Base-by-base conservation (phyloP, 2,113 vertebrate genomes). In the Perca flavescens region DNA sequence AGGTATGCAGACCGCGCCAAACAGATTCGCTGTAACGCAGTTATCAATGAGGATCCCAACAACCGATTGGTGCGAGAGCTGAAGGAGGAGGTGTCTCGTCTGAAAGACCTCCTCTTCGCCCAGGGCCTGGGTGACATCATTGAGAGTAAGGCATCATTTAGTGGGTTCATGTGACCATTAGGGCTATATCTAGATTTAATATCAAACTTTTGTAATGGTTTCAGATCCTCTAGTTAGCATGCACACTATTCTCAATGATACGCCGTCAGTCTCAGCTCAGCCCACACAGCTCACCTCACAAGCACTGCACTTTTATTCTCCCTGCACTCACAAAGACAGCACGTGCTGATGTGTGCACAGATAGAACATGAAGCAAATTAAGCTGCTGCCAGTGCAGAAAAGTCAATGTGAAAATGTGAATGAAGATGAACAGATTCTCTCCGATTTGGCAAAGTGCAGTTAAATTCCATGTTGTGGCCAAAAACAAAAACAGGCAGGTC, bases 41-140 rank as follows among this genome's bases (percentile, higher is more conserved):
- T 99, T 83, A 98, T 99, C 91, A 99, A 99, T 0, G 98, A 99
- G 91, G 98, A 99, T 83, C 98, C 98, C 86, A 99, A 98, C 95
- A 98, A 98, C 93, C 96, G 97, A 11, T 91, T 99, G 85, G 98
- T 99, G 92, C 96, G 98, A 0, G 97, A 99, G 90, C 96, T 99
- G 80, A 99, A 99, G 93, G 98, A 99, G 0, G 98, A 99, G 87
- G 98, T 99, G 93, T 96, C 97, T 0, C 96, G 98, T 1, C 96
- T 99, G 80, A 96, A 97, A 7, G 98, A 99, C 47, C 96, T 99
- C 3, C 96, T 99, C 10, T 97, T 93, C 0, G 94, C 98, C 69
- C 98, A 99, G 89, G 98, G 98, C 15, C 96, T 99, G 0, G 97
- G 98, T 9, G 98, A 99, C 95, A 98, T 99, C 90, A 97, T 99